These are phyloP conservation scores for Sanderia malayensis DNA, from an alignment of 30 jellyfish, hydroid and myxozoan species.

Conservation along the genomic window DNA sequence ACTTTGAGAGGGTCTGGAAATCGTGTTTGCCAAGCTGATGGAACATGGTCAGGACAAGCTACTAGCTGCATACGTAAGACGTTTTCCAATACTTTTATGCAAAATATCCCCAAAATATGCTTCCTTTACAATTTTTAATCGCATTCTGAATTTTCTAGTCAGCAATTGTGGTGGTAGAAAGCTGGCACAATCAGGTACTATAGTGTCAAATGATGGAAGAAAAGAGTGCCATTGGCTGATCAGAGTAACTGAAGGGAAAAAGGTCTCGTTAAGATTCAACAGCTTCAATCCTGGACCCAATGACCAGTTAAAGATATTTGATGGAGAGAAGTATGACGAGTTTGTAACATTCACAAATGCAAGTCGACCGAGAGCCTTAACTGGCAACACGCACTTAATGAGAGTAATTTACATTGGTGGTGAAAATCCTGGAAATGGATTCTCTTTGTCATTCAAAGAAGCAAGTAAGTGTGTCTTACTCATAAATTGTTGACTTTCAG, in stretches of 20 bases:
- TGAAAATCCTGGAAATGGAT: constrained; percentile 54
- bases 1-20: constrained; percentile 50
- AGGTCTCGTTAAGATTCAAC: constrained; percentile 61
- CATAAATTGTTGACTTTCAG: too few species aligned
- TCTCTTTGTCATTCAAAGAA: constrained; percentile 54
- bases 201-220: constrained; percentile 45
- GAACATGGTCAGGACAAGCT: constrained; percentile 59
- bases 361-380: constrained; percentile 63
- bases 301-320: constrained; percentile 62
- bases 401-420: constrained; percentile 65
- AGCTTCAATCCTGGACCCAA: constrained; percentile 42
- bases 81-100: neutral
- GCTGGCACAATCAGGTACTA: constrained; percentile 39
- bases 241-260: constrained; percentile 82
- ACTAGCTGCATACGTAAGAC: constrained; percentile 33
- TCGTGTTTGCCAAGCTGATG: constrained; percentile 68
- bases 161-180: constrained; percentile 60
- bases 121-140: neutral
- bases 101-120: too few species aligned
- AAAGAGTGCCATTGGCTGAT: constrained; percentile 85
- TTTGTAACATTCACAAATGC: constrained; percentile 69
- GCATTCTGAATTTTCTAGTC: neutral
- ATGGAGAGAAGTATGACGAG: constrained; percentile 65
- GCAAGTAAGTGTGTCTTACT: constrained; percentile 69
- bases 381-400: constrained; percentile 73